phyloP scores from a whole-genome alignment of 2,113 vertebrate genomes.

The Apus apus region DNA sequence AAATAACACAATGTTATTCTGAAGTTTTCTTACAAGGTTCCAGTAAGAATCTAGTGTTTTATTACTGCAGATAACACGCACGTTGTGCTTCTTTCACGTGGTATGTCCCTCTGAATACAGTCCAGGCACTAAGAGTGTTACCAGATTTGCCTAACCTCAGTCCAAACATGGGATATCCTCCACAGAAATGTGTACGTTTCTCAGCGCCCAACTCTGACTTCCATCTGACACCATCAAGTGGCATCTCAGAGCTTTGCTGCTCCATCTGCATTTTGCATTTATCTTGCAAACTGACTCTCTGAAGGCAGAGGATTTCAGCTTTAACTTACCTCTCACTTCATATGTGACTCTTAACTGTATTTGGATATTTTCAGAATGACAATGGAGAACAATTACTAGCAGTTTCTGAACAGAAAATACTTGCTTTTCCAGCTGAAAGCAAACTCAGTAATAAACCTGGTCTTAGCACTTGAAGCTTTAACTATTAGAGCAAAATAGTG shows the following conservation, averaged over 20 bases:
- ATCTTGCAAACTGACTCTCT: neutral
- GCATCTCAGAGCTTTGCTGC: neutral
- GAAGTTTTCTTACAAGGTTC: neutral
- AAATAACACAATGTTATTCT: neutral
- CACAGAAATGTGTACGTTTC: accelerated
- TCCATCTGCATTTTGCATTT: neutral
- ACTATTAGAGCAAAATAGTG: neutral
- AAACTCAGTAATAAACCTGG: neutral
- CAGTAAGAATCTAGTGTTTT: neutral
- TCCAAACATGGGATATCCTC: neutral
- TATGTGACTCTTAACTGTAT: neutral
- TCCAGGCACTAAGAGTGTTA: neutral
- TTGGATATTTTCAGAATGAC: neutral
- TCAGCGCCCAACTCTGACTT: neutral
- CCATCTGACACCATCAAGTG: neutral
- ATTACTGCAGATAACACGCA: neutral
- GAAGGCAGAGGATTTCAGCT: neutral
- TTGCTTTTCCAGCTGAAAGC: neutral
- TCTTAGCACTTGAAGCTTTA: neutral
- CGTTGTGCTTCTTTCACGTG: neutral
- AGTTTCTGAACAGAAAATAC: neutral
- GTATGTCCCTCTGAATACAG: neutral
- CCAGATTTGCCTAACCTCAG: neutral
- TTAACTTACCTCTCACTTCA: neutral
- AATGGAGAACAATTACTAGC: neutral